A percentile compares a stretch with the other conserved stretches of the same genome.
phyloP scores from a whole-genome alignment of 2,113 vertebrate genomes.

The Cebus imitator region DNA sequence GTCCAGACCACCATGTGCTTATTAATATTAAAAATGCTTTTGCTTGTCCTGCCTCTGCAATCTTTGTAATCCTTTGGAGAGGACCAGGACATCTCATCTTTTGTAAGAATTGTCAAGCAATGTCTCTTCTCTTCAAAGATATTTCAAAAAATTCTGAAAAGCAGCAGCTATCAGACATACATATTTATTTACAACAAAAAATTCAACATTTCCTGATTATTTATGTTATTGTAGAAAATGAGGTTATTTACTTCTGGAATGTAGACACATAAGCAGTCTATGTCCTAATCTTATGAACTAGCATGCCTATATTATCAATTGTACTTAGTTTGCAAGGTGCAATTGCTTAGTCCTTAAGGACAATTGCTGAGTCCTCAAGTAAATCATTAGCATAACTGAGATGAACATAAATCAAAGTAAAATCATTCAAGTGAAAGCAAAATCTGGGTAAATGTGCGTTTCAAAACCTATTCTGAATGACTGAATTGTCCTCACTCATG shows the following conservation, averaged over 20 bases:
- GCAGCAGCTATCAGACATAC: background rate
- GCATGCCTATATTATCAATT: background rate
- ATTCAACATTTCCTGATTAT: background rate
- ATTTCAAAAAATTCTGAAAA: background rate
- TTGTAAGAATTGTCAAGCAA: background rate
- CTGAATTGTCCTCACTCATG: background rate
- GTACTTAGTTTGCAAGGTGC: background rate
- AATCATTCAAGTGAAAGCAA: background rate
- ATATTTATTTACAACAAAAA: background rate
- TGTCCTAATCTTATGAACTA: background rate
- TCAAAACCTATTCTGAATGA: background rate
- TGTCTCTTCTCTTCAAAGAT: background rate
- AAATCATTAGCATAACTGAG: background rate
- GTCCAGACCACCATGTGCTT: background rate
- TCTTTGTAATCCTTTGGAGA: background rate
- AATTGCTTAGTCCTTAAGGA: background rate
- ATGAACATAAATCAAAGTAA: background rate
- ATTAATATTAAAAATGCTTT: background rate
- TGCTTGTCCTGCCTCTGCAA: background rate
- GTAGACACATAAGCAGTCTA: background rate
- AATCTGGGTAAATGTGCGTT: background rate
- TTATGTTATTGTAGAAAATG: background rate
- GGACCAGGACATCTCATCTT: background rate
- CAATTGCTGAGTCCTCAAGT: background rate
- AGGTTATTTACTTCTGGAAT: background rate